A percentile compares a stretch with the other conserved stretches of the same genome.
Evolutionary conservation across 2,113 vertebrate genomes (phyloP).

Genomic region (Platysteira castanea): DNA sequence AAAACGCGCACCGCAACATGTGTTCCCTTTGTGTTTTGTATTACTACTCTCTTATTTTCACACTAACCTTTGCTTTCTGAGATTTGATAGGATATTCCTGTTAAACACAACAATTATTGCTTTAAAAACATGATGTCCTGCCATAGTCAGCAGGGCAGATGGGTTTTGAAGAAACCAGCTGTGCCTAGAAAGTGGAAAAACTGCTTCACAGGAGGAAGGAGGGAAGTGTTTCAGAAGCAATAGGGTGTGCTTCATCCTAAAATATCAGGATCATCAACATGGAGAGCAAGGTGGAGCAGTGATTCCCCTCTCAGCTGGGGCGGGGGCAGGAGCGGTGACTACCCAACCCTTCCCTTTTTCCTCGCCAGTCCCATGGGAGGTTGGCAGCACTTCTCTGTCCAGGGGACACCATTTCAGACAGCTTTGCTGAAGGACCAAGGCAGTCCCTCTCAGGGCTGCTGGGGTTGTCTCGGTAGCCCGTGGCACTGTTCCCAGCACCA

Average conservation of each 20-base stretch:
- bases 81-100: background rate
- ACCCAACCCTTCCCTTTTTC: background rate
- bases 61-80: background rate
- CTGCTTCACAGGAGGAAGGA: background rate
- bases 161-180: background rate
- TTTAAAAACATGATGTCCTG: background rate
- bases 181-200: background rate
- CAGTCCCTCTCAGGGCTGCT: background rate
- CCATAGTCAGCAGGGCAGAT: background rate
- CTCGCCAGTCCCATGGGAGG: fast-evolving
- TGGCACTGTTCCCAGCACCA: background rate
- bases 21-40: background rate
- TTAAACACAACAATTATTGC: background rate
- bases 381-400: background rate
- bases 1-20: too few relatives aligned
- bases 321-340: background rate
- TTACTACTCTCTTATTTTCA: background rate
- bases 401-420: background rate
- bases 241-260: background rate
- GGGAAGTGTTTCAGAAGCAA: background rate
- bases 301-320: background rate
- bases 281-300: background rate
- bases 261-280: background rate
- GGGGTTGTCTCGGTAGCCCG: fast-evolving
- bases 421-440: background rate